phyloP scores from a whole-genome alignment of 2,113 vertebrate genomes.

The Brachypodius melanocephalos region DNA sequence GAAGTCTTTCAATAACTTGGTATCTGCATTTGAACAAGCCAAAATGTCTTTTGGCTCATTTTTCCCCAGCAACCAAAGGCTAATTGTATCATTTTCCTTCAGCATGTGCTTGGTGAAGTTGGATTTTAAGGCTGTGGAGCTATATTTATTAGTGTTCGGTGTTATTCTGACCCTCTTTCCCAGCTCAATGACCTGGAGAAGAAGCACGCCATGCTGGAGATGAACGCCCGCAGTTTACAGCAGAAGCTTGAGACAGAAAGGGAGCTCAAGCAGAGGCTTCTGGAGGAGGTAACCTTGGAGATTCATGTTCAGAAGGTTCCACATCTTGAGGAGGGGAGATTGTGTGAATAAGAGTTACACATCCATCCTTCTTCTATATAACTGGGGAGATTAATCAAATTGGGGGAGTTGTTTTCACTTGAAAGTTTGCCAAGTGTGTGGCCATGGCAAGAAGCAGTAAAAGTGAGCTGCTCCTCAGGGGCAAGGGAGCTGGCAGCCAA shows the following conservation, averaged over 20 bases:
- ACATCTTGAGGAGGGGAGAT: neutral
- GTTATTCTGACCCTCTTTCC: neutral
- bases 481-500: neutral
- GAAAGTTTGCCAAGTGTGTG: neutral
- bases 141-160: neutral
- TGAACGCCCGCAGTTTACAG: constrained; percentile 94
- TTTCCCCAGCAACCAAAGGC: neutral
- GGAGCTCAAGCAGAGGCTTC: constrained; percentile 93
- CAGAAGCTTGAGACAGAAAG: constrained; percentile 96
- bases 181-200: constrained; percentile 96
- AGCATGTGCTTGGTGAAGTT: neutral
- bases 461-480: neutral
- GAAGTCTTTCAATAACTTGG: neutral
- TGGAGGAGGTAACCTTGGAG: constrained; percentile 87
- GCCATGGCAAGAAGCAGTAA: neutral
- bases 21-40: neutral
- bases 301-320: neutral
- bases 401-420: neutral
- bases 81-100: neutral
- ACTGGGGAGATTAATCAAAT: neutral
- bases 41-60: neutral
- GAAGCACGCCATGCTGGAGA: constrained; percentile 97
- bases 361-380: neutral
- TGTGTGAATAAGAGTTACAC: neutral
- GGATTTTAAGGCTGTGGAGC: neutral